Conservation (phyloP, 2,888 invertebrate genomes). For the Drosophila rubida region DNA sequence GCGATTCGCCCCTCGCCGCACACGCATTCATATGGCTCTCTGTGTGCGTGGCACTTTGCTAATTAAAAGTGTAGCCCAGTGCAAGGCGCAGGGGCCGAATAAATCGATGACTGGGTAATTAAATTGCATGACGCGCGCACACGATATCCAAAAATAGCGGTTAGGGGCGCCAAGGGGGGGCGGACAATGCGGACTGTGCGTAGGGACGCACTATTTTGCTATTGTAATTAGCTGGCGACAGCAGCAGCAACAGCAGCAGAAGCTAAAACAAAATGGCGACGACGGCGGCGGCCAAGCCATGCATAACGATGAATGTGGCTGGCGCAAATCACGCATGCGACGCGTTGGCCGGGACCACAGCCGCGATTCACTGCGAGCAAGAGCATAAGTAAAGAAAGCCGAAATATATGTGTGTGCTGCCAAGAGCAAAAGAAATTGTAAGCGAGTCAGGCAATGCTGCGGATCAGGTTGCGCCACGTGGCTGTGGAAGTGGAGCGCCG, state of each 20-base stretch:
- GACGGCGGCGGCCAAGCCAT: constrained; percentile 5
- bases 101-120: constrained; percentile 80
- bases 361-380: too few relatives aligned
- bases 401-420: too few relatives aligned
- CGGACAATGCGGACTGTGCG: too few relatives aligned
- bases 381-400: too few relatives aligned
- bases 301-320: constrained; percentile 18
- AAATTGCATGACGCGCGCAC: constrained; percentile 73
- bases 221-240: constrained; percentile 68
- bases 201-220: constrained; percentile 45
- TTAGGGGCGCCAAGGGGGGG: too few relatives aligned
- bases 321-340: constrained; percentile 69
- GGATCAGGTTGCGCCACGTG: not conserved
- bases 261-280: constrained; percentile 68
- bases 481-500: too few relatives aligned
- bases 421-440: too few relatives aligned
- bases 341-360: constrained; percentile 14
- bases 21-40: not conserved
- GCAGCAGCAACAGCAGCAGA: constrained; percentile 40
- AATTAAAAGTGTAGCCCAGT: constrained; percentile 75
- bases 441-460: too few relatives aligned
- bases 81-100: constrained; percentile 63
- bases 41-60: constrained; percentile 78
- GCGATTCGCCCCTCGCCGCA: constrained; percentile 3
- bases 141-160: constrained; percentile 47